Evolutionary conservation across 2,797 vertebrate species (phyloP), one percentile per base, ranked within the genome.

Genomic region (Enteromius paludinosus): DNA sequence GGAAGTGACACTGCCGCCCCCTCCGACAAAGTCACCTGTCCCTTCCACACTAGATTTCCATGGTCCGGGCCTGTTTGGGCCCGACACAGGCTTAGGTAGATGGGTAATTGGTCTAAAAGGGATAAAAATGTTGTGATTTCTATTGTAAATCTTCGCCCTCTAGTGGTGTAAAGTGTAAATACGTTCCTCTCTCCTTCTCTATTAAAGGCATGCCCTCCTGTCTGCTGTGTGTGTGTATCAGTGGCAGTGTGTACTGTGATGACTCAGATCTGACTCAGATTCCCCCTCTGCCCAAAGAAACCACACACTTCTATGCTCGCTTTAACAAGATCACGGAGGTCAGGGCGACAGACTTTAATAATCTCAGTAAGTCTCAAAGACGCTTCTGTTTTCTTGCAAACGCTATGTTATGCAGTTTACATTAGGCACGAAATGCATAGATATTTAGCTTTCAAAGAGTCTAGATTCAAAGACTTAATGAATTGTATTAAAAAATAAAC

Each of bases 161-260:
- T 82, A 41, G 70, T 84, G 85, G 62, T 47, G n/a, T 17, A 61
- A 45, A 38, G 28, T 8, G 9, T 45, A 14, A 61, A 23, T 35
- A 73, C 10, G 10, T 18, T 49, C 35, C 3, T 86, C 41, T 87
- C 18, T 87, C 33, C 5, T 14, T 64, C 49, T 14, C 12, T 0
- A 65, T 30, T 81, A 52, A 87, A 96, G 95, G 84, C 7, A 92
- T 94, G 89, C 94, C 95, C 68, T 94, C 94, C 65, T 97, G 96
- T 80, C 89, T 93, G 76, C 86, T 94, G 56, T 96, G 96, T 61
- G 92, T 95, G 62, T 97, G 96, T 83, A 91, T 96, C 0, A 87
- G 94, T 35, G 93, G 91, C 68, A 96, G 95, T 0, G 94, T 96
- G 35, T 96, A 96, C 92, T 96, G 95, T 0, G 95, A 96, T 0